Evolutionary conservation across 2,888 invertebrate species (phyloP), one percentile per base, ranked within the genome.

Genomic region (Mesorhabditis sp.): DNA sequence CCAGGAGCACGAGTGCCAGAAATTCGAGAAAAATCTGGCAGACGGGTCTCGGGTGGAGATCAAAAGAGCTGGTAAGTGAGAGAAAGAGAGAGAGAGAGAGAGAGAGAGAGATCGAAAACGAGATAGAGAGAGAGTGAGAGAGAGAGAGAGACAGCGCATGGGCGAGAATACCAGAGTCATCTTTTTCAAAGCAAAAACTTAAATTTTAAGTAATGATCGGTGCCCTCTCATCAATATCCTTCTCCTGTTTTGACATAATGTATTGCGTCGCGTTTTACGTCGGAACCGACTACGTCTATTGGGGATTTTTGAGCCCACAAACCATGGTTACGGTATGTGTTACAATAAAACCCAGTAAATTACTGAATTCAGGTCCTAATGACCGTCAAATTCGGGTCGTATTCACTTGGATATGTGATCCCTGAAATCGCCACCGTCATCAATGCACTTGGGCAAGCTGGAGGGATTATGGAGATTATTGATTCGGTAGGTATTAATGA

Each of bases 251-350:
- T n/a, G 58, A 50, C n/a, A 13, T n/a, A 13, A 10, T 50, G 58
- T 50, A 50, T n/a, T 50, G 58, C n/a, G 58, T 78, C n/a, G 80
- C 80, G 2, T 78, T 86, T 42, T 82, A 85, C 15, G 84, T 85
- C 70, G 87, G 87, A 1, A 73, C 85, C n/a, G 82, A 86, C 4
- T 83, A 87, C 74, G 76, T 78, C 15, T 72, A 75, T 64, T 69
- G 74, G 61, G 73, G 73, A 44, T 63, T 67, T 2, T 42, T 78
- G 43, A 6, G 67, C 4, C 69, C 70, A 10, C 71, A 72, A 45
- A 71, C 74, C 43, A 72, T 80, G 72, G 73, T 80, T 63, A 80
- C 80, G 10, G 76, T 76, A 45, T 13, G 71, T 45, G 50, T 4
- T 61, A 5, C 13, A 1, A 50, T 13, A 50, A 50, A n/a, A 50